These are phyloP conservation scores for Brachypteracias leptosomus DNA, from an alignment of 2,113 vertebrate genomes.

Conservation along the genomic window DNA sequence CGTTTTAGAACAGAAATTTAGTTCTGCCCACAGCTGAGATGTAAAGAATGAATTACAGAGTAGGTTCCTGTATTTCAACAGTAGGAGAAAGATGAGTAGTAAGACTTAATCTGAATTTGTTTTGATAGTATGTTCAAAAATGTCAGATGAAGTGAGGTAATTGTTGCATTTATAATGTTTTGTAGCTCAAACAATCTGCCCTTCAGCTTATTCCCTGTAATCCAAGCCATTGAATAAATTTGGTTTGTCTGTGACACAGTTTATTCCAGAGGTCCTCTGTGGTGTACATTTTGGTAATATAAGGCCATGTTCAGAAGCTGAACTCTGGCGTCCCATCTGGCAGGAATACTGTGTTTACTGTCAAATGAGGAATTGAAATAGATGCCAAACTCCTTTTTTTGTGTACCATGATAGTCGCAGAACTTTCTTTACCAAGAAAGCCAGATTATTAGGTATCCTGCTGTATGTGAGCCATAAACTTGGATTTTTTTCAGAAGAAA, in stretches of 20 bases:
- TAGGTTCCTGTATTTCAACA: background rate
- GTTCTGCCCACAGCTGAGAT: background rate
- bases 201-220: background rate
- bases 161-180: background rate
- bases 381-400: background rate
- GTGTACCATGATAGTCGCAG: background rate
- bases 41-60: background rate
- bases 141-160: background rate
- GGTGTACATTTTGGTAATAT: background rate
- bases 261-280: background rate
- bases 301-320: background rate
- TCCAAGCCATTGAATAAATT: background rate
- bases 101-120: background rate
- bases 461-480: background rate
- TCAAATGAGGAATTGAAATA: background rate
- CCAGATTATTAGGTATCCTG: background rate
- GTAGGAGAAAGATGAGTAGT: background rate
- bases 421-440: background rate
- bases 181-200: background rate
- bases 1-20: background rate
- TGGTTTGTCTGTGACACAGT: background rate
- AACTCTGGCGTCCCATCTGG: background rate
- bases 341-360: conserved; percentile 3
- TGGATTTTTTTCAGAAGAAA: background rate
- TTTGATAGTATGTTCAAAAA: background rate